phyloP scores from a whole-genome alignment of 2,797 vertebrate genomes.

The Pangasius macronema region DNA sequence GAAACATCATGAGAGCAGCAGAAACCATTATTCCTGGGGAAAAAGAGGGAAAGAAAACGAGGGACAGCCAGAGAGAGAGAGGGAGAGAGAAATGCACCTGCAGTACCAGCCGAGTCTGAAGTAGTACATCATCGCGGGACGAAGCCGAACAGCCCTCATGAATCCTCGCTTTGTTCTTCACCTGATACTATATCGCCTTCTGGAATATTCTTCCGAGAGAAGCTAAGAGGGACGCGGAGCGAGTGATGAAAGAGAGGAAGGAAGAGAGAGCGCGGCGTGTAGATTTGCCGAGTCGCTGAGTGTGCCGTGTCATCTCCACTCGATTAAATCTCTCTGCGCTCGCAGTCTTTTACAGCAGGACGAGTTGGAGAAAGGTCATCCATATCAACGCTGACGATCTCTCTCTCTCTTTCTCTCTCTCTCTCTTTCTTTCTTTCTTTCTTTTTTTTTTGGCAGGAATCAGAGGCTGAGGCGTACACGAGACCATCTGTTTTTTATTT shows the following conservation, averaged over 20 bases:
- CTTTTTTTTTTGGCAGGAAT: background rate
- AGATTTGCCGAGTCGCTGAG: constrained; percentile 8
- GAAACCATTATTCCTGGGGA: background rate
- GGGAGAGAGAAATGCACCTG: constrained; percentile 19
- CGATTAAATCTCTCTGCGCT: constrained; percentile 25
- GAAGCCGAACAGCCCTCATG: constrained; percentile 16
- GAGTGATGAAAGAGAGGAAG: constrained; percentile 38
- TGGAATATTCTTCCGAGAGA: constrained; percentile 12
- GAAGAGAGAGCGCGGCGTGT: background rate
- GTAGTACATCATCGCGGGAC: background rate
- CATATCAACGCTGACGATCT: constrained; percentile 19
- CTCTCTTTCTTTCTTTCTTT: background rate
- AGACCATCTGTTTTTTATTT: constrained; percentile 28
- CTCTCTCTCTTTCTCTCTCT: background rate
- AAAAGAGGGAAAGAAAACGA: background rate
- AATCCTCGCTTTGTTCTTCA: constrained; percentile 43
- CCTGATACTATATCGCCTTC: constrained; percentile 12
- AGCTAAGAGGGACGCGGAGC: constrained; percentile 5
- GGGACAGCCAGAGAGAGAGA: background rate
- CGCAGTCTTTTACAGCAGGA: constrained; percentile 30
- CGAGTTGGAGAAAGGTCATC: constrained; percentile 29
- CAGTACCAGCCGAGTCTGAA: constrained; percentile 10
- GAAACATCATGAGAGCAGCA: constrained; percentile 15
- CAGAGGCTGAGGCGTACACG: background rate
- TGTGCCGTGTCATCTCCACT: constrained; percentile 28